Evolutionary conservation across 2,113 vertebrate species (phyloP).

Genomic region (Tyto alba): DNA sequence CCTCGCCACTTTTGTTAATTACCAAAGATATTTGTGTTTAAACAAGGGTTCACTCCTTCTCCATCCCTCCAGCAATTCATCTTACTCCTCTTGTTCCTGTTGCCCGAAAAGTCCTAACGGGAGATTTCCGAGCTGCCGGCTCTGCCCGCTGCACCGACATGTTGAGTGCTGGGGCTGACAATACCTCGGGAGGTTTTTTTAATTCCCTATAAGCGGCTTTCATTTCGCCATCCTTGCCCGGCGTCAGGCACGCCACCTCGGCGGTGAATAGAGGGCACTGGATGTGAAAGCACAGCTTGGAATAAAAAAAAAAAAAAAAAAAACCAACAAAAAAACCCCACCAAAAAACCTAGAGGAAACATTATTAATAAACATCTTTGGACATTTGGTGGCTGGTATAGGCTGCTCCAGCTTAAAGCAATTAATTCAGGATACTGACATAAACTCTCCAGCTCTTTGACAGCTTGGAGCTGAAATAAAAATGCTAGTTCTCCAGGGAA

Average conservation of each 20-base stretch:
- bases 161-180: background rate
- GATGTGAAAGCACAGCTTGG: slow-evolving; percentile 57
- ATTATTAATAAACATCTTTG: slow-evolving; percentile 90
- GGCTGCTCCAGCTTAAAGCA: slow-evolving; percentile 95
- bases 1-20: slow-evolving; percentile 52
- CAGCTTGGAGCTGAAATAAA: slow-evolving; percentile 99
- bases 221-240: slow-evolving; percentile 37
- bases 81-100: background rate
- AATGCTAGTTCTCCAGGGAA: slow-evolving; percentile 99
- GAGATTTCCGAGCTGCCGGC: background rate
- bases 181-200: background rate
- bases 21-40: slow-evolving; percentile 24
- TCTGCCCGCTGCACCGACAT: background rate
- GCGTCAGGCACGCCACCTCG: background rate
- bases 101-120: background rate
- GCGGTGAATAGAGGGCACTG: slow-evolving; percentile 8
- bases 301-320: background rate
- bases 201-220: slow-evolving; percentile 56
- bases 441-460: slow-evolving; percentile 99
- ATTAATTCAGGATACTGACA: slow-evolving; percentile 99
- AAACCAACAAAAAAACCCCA: background rate
- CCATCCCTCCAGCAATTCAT: background rate
- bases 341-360: slow-evolving; percentile 41
- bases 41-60: background rate
- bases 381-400: slow-evolving; percentile 92